A percentile compares a stretch with the other conserved stretches of the same genome.
Conservation (phyloP, 2,888 invertebrate species). For the Mimumesa dahlbomi region DNA sequence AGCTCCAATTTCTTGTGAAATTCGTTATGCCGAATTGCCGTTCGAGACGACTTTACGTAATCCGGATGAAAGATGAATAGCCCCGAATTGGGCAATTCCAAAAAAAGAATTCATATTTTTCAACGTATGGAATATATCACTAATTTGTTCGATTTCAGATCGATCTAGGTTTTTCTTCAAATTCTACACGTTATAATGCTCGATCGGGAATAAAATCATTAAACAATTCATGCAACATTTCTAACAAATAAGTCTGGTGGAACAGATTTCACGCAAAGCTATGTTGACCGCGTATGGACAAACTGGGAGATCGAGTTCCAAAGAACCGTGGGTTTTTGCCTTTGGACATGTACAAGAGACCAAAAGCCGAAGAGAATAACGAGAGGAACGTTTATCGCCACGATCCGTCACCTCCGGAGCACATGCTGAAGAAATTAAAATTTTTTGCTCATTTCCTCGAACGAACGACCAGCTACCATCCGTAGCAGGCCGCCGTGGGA, state of each 20-base stretch:
- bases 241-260: slow-evolving; percentile 24
- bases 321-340: slow-evolving; percentile 47
- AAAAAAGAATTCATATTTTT: too few relatives aligned
- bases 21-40: slow-evolving; percentile 26
- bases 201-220: too few relatives aligned
- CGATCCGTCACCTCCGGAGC: slow-evolving; percentile 67
- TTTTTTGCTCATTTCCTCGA: slow-evolving; percentile 63
- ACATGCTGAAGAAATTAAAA: slow-evolving; percentile 76
- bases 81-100: too few relatives aligned
- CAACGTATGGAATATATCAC: too few relatives aligned
- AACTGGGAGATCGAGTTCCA: slow-evolving; percentile 39
- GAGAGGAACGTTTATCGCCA: slow-evolving; percentile 59
- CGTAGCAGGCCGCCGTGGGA: slow-evolving; percentile 26
- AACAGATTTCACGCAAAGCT: slow-evolving; percentile 17
- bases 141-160: too few relatives aligned
- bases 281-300: slow-evolving; percentile 16
- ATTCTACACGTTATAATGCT: too few relatives aligned
- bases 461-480: slow-evolving; percentile 42
- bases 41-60: slow-evolving; percentile 30
- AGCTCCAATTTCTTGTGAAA: slow-evolving; percentile 51
- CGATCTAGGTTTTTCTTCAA: too few relatives aligned
- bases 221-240: too few relatives aligned
- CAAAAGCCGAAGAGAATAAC: slow-evolving; percentile 38
- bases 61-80: slow-evolving; percentile 6
- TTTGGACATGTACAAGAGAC: slow-evolving; percentile 20